These are phyloP conservation scores for Torymus texanus DNA, from an alignment of 2,888 invertebrate species.

Conservation along the genomic window DNA sequence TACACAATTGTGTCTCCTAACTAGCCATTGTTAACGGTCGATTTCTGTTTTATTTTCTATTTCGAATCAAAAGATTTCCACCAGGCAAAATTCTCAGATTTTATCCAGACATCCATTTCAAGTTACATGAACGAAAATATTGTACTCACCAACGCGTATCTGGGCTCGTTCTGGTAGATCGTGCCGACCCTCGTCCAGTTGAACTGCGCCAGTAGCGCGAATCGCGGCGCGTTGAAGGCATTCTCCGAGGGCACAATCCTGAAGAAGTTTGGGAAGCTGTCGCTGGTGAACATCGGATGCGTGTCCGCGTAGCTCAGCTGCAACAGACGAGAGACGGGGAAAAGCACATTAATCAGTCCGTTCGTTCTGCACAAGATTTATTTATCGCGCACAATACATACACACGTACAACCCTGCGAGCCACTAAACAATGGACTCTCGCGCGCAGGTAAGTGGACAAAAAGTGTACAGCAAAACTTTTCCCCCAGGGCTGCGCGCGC, in stretches of 20 bases:
- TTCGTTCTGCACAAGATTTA: too few species aligned
- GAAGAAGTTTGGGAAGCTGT: constrained; percentile 97
- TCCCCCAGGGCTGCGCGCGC: not conserved
- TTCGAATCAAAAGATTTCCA: too few species aligned
- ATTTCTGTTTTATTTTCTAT: too few species aligned
- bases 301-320: constrained; percentile 97
- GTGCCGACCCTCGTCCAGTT: constrained; percentile 99
- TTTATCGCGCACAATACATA: too few species aligned
- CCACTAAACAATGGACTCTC: constrained; percentile 8
- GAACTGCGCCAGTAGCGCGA: constrained; percentile 91
- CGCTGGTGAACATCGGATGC: constrained; percentile 96
- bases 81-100: too few species aligned
- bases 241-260: constrained; percentile 97
- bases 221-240: constrained; percentile 94
- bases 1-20: too few species aligned
- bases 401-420: too few species aligned
- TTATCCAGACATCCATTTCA: too few species aligned
- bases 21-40: too few species aligned
- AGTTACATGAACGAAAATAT: not conserved
- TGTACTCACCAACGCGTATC: constrained; percentile 88
- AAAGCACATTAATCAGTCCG: too few species aligned
- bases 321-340: constrained; percentile 60
- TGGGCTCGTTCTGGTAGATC: constrained; percentile 95
- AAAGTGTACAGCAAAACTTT: constrained; percentile 9
- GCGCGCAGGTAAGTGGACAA: not conserved